These are phyloP conservation scores for Ochotona curzoniae DNA, from an alignment of 2,113 vertebrate species.

Conservation along the genomic window DNA sequence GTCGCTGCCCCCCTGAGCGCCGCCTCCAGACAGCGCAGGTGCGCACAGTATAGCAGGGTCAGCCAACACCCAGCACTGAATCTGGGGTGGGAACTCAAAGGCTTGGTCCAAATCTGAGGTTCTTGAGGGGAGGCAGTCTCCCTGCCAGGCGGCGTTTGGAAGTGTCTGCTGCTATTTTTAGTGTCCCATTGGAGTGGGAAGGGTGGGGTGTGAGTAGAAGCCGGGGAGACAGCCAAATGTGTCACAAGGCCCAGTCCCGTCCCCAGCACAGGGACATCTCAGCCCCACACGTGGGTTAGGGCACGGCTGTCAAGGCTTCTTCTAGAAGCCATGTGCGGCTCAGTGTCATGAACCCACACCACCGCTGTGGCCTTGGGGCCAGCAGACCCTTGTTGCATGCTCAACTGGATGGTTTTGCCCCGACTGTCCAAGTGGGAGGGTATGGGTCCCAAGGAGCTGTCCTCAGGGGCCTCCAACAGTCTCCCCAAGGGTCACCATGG, in stretches of 20 bases:
- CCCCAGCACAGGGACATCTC: neutral
- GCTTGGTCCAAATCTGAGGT: neutral
- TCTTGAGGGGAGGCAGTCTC: neutral
- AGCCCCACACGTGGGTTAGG: no score
- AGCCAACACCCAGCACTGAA: neutral
- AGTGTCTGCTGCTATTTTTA: neutral
- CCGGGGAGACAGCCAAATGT: neutral
- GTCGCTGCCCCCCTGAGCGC: neutral
- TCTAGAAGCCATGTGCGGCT: neutral
- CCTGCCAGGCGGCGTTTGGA: neutral
- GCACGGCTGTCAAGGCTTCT: neutral
- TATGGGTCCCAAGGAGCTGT: neutral
- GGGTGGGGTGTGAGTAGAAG: no score
- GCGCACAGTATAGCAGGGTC: no score
- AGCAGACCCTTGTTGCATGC: neutral
- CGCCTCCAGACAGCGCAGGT: neutral
- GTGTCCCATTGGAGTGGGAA: neutral
- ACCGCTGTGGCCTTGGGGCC: fast-evolving
- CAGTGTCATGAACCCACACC: neutral
- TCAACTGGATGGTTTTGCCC: neutral
- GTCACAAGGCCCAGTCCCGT: no score
- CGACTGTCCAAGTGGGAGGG: neutral
- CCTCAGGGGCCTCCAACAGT: neutral
- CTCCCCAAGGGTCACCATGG: neutral
- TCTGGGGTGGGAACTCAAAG: neutral